A percentile compares a stretch with the other conserved stretches of the same genome.
Conservation (phyloP, 53 echinoderm and acorn worm genomes). For the Echinometra lucunter region DNA sequence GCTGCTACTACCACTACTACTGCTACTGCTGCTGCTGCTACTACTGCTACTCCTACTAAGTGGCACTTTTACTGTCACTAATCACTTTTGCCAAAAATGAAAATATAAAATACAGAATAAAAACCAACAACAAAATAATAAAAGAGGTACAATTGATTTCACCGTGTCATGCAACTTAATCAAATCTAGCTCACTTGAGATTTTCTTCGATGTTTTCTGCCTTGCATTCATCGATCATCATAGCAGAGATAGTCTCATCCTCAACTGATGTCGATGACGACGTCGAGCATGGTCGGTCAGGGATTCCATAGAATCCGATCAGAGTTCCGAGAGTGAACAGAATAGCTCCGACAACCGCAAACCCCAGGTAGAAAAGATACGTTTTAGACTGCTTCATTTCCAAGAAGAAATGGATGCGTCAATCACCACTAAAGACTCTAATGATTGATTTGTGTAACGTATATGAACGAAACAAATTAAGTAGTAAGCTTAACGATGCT, state of each 20-base stretch:
- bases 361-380: background rate
- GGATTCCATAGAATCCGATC: conserved; percentile 45
- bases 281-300: background rate
- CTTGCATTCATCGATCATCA: conserved; percentile 65
- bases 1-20: no score
- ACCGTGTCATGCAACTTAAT: background rate
- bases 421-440: background rate
- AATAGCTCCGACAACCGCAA: background rate
- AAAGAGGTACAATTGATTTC: background rate
- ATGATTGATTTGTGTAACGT: no score
- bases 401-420: background rate
- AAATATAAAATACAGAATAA: no score
- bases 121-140: no score
- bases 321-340: background rate
- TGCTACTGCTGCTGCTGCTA: no score
- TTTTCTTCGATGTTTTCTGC: conserved; percentile 58
- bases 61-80: no score
- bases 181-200: conserved; percentile 48
- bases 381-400: conserved; percentile 5
- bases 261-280: background rate
- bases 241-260: background rate
- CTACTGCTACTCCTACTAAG: no score
- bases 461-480: no score
- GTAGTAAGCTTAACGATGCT: no score
- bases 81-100: no score